Percentiles rank a stretch among this genome's conserved stretches.
phyloP scores from a whole-genome alignment of 2,888 invertebrate species.

The Amblyjoppa proteus region DNA sequence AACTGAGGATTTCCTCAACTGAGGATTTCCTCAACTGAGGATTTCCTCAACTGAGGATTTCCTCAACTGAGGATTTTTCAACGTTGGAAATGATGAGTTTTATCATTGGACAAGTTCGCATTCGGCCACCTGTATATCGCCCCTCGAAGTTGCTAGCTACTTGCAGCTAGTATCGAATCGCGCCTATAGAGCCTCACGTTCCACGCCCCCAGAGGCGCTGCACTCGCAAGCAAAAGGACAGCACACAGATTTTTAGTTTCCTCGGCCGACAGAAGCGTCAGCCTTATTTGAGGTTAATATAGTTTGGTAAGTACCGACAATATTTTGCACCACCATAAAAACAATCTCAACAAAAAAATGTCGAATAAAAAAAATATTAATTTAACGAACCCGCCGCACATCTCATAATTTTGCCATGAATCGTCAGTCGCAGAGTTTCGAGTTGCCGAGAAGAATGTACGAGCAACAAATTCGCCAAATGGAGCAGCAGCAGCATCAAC shows the following conservation, averaged over 20 bases:
- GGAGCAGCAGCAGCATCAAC: constrained; percentile 58
- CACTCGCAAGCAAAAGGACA: too few species aligned
- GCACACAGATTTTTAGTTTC: background rate
- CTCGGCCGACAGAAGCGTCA: background rate
- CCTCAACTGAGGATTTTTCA: too few species aligned
- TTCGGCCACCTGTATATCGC: too few species aligned
- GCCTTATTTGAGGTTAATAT: background rate
- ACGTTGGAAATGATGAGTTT: too few species aligned
- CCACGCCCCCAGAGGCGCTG: too few species aligned
- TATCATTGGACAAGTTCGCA: too few species aligned
- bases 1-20: too few species aligned
- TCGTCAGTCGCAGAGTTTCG: background rate
- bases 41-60: too few species aligned
- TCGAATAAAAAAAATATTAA: background rate
- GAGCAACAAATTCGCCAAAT: constrained; percentile 69
- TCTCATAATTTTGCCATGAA: background rate
- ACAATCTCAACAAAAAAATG: background rate
- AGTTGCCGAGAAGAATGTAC: constrained; percentile 46
- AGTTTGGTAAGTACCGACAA: background rate
- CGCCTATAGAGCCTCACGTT: too few species aligned
- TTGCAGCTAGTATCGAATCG: too few species aligned
- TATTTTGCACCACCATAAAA: background rate
- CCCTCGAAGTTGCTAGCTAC: too few species aligned
- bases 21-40: too few species aligned
- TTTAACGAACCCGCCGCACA: background rate